A percentile compares a stretch with the other conserved stretches of the same genome.
These are phyloP conservation scores for Melolontha melolontha DNA, from an alignment of 2,888 invertebrate genomes.

Conservation along the genomic window DNA sequence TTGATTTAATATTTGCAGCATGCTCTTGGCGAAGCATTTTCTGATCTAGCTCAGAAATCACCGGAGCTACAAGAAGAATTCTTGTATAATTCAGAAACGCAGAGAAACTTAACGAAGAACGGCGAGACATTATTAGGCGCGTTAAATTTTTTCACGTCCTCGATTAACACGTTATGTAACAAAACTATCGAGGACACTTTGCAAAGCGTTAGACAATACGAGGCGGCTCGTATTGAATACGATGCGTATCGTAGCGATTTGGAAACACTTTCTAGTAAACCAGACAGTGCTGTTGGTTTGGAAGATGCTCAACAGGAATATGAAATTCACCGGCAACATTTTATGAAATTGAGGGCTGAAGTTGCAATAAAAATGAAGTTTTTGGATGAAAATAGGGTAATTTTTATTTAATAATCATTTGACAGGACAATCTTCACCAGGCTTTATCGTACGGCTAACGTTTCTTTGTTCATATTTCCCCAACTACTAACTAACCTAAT, in stretches of 20 bases:
- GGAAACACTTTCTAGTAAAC: constrained; percentile 80
- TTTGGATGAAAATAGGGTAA: constrained; percentile 96
- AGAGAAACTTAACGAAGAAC: constrained; percentile 91
- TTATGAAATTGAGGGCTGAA: constrained; percentile 93
- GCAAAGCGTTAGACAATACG: constrained; percentile 81
- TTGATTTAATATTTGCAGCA: constrained; percentile 69
- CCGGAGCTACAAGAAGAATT: constrained; percentile 96
- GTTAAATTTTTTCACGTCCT: constrained; percentile 95
- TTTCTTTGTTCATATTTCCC: too few species aligned
- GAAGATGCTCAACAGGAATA: constrained; percentile 87
- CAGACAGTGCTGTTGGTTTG: constrained; percentile 71
- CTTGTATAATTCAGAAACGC: constrained; percentile 95
- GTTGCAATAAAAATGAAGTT: constrained; percentile 96
- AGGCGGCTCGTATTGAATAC: constrained; percentile 89
- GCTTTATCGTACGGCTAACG: too few species aligned
- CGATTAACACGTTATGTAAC: constrained; percentile 94
- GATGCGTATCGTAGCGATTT: constrained; percentile 97
- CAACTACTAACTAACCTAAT: too few species aligned
- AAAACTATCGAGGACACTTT: constrained; percentile 98
- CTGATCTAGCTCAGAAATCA: constrained; percentile 95
- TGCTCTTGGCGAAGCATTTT: constrained; percentile 92
- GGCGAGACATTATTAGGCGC: constrained; percentile 93
- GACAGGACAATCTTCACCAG: too few species aligned
- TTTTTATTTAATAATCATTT: constrained; percentile 49
- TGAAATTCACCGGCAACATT: constrained; percentile 87